Base-by-base conservation (phyloP, 2,888 invertebrate species). In the Nineta flava region DNA sequence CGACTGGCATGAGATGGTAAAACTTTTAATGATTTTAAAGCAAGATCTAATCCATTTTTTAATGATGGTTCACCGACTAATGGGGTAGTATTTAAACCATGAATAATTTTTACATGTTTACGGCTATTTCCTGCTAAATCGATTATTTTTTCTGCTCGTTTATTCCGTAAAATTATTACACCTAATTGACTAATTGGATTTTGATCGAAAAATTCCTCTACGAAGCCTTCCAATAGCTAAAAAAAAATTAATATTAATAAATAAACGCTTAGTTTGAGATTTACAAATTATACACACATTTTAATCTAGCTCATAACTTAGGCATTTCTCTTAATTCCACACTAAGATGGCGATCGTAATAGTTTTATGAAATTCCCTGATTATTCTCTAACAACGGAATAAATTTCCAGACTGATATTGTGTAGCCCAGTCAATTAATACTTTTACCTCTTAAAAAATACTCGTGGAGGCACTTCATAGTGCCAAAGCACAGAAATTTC, bases 181-280 rank as follows among this genome's bases (percentile, higher is more conserved):
- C 97, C 97, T 55, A 99, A 71, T 67, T 99, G 99, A 63, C 96
- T 95, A 49, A 99, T 87, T 9, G 99, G 99, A 69, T 99, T 99
- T 66, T 96, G 94, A 67, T 97, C 96, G 67, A 97, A 96, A 64
- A 90, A 99, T 65, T 96, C 95, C 58, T 94, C 90, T 51, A 99
- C 81, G 66, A 97, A 99, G 55, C 82, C 79, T 68, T 94, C 90
- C 53, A 99, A 64, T 12, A 95, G 71, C 90, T 93, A 64, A 55
- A 77, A 72, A 54, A 55, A 52, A 38, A 40, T 40, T 52, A n/a
- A 17, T 19, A 9, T 38, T 13, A 16, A n/a, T n/a, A n/a, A n/a
- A n/a, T n/a, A n/a, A n/a, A n/a, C 12, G 34, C 10, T n/a, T n/a
- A n/a, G n/a, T n/a, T n/a, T n/a, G n/a, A n/a, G n/a, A n/a, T n/a